A percentile compares a stretch with the other conserved stretches of the same genome.
These are phyloP conservation scores for Mustela lutreola DNA, from an alignment of 2,113 vertebrate species.

Conservation along the genomic window DNA sequence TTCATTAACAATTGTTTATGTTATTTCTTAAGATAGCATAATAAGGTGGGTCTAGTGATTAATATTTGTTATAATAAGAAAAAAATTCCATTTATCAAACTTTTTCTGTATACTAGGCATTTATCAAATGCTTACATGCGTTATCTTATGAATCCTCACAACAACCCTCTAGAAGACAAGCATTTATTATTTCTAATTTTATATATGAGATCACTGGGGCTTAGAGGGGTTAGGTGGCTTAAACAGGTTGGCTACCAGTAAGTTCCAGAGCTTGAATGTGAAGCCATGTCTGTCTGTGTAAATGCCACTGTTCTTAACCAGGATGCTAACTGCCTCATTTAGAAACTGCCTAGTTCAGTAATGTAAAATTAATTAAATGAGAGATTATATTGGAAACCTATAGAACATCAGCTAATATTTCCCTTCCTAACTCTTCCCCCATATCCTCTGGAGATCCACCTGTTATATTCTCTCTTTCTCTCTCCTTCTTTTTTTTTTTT, in stretches of 20 bases:
- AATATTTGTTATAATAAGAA: slow-evolving; percentile 20
- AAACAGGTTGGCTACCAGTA: background rate
- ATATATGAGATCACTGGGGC: background rate
- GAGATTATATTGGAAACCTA: background rate
- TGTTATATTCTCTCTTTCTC: background rate
- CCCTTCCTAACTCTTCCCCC: background rate
- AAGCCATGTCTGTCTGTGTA: background rate
- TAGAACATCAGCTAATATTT: background rate
- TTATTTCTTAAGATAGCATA: slow-evolving; percentile 1
- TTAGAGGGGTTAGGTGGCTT: background rate
- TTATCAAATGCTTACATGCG: background rate
- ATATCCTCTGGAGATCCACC: background rate
- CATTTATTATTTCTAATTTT: background rate
- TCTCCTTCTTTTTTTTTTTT: too few relatives aligned
- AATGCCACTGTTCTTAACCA: background rate
- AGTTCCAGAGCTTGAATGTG: background rate
- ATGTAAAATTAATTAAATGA: background rate
- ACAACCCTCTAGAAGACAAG: background rate
- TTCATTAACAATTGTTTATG: background rate
- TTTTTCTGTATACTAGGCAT: background rate
- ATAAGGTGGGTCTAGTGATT: background rate
- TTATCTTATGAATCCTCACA: background rate
- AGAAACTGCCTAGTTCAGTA: background rate
- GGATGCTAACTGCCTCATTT: background rate
- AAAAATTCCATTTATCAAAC: background rate